Conservation (phyloP, 2,113 vertebrate species). For the Melanerpes formicivorus region DNA sequence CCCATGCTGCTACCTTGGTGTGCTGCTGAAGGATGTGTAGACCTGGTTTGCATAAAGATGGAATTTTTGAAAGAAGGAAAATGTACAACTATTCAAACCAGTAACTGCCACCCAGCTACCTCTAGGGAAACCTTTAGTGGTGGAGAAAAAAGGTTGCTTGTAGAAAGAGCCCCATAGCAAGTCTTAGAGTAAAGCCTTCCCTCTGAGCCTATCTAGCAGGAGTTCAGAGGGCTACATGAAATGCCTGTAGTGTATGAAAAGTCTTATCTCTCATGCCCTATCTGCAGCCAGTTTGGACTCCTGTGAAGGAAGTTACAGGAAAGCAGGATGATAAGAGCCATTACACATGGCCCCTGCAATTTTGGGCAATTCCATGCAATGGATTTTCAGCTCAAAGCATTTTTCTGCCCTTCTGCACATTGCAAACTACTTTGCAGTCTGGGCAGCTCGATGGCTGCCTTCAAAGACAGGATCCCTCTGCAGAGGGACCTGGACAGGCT, state of each 20-base stretch:
- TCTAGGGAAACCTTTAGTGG: not conserved
- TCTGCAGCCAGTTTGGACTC: not conserved
- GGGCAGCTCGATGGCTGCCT: not conserved
- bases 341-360: not conserved
- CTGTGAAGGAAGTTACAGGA: not conserved
- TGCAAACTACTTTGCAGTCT: not conserved
- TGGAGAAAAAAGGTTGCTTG: not conserved
- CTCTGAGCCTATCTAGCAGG: not conserved
- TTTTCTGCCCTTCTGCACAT: not conserved
- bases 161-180: not conserved
- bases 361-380: not conserved
- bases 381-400: not conserved
- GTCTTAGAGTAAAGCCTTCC: not conserved
- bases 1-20: too few species aligned
- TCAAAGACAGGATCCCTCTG: not conserved
- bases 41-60: not conserved
- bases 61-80: not conserved
- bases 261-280: too few species aligned
- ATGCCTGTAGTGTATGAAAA: not conserved
- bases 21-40: not conserved
- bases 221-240: not conserved
- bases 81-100: not conserved
- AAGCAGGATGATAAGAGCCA: accelerated
- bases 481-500: too few species aligned
- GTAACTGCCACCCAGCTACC: not conserved